Conservation (phyloP, 2,113 vertebrate species). For the Dipodomys stephensi region DNA sequence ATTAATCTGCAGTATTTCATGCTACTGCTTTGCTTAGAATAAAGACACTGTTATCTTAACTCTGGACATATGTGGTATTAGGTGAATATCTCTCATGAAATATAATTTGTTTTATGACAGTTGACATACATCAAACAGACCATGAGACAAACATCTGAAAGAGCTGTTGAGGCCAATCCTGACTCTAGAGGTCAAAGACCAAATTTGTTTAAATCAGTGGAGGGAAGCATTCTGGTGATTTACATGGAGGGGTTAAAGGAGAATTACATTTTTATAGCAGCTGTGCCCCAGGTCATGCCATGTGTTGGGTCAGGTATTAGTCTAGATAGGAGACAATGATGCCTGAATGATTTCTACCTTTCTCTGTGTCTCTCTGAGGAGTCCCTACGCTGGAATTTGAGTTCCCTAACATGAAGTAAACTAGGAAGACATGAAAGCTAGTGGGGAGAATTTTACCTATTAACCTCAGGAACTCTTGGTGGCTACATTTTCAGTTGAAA, state of each 20-base stretch:
- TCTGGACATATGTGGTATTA: slow-evolving; percentile 39
- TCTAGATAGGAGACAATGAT: slow-evolving; percentile 26
- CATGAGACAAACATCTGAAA: slow-evolving; percentile 58
- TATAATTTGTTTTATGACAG: slow-evolving; percentile 66
- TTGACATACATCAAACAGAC: slow-evolving; percentile 63
- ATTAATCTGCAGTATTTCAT: slow-evolving; percentile 62
- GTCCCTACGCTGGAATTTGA: background rate
- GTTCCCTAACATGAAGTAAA: background rate
- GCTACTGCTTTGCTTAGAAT: slow-evolving; percentile 16
- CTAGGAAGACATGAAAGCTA: background rate
- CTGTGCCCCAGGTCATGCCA: slow-evolving; percentile 48
- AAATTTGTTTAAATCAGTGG: slow-evolving; percentile 78
- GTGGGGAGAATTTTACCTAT: background rate
- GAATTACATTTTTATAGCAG: slow-evolving; percentile 71
- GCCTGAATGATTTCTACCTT: background rate
- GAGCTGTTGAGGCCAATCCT: slow-evolving; percentile 66
- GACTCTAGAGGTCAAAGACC: slow-evolving; percentile 72
- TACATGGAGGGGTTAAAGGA: slow-evolving; percentile 73
- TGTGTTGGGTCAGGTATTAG: slow-evolving; percentile 40
- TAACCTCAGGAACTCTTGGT: background rate
- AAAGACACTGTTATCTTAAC: slow-evolving; percentile 23
- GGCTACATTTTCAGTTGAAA: slow-evolving; percentile 20
- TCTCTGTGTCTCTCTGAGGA: background rate
- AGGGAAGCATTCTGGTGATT: slow-evolving; percentile 73
- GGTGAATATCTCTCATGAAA: slow-evolving; percentile 63